Base-by-base conservation (phyloP, 2,888 invertebrate species). In the Anodontia alba region DNA sequence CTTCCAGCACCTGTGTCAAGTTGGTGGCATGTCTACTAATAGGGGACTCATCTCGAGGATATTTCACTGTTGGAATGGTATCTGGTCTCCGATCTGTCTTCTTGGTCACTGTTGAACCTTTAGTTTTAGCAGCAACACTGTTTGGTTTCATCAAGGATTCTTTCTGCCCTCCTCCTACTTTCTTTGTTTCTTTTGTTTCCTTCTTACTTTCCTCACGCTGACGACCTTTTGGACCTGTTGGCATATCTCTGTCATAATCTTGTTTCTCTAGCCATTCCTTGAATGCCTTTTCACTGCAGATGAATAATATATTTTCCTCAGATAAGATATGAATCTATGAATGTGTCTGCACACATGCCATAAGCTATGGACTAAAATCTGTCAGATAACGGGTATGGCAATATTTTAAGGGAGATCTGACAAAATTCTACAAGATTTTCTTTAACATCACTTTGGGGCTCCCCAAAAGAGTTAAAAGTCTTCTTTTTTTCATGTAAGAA, bases 241-340 rank as follows among this genome's bases (percentile, higher is more conserved):
- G 82, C 73, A 78, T 76, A 31, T 85, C 80, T 46, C 80, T 78
- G 31, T 83, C 77, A 72, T 73, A 85, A 78, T 79, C 77, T 69
- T 82, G 76, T 81, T 87, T 84, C 54, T 85, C 72, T 20, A 92
- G 80, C 93, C 93, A 93, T 23, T 93, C 86, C 43, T 92, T 88
- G 78, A 92, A 93, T 8, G 93, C 92, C 33, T 91, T 83, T 49
- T 92, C 90, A n/a, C 92, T 93, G 54, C 17, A 15, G 17, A n/a
- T n/a, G n/a, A n/a, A n/a, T n/a, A n/a, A n/a, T n/a, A n/a, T n/a
- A n/a, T n/a, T n/a, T n/a, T n/a, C n/a, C n/a, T n/a, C n/a, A n/a
- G n/a, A n/a, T n/a, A n/a, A n/a, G n/a, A n/a, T n/a, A n/a, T n/a
- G n/a, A n/a, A n/a, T n/a, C n/a, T n/a, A n/a, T n/a, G n/a, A n/a